phyloP scores from a whole-genome alignment of 2,113 vertebrate genomes.

The Pterocles orientalis region DNA sequence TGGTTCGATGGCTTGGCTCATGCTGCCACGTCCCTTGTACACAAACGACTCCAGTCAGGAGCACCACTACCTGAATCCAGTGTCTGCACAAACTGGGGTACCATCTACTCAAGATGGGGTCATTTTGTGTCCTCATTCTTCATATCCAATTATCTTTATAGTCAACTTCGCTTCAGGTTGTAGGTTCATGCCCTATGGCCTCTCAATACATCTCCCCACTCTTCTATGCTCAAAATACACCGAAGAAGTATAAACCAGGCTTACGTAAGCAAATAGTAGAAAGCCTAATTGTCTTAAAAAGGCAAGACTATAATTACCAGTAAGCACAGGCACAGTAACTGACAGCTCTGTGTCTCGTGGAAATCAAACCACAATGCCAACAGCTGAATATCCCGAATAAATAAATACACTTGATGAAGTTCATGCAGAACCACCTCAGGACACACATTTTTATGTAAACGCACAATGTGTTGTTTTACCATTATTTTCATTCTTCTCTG shows the following conservation, averaged over 20 bases:
- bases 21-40: fast-evolving
- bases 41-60: not conserved
- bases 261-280: not conserved
- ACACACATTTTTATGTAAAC: not conserved
- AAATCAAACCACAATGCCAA: not conserved
- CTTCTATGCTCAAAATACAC: not conserved
- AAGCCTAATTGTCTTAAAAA: not conserved
- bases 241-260: not conserved
- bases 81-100: not conserved
- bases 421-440: not conserved
- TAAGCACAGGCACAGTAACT: not conserved
- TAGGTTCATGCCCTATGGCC: not conserved
- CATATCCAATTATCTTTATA: not conserved
- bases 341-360: not conserved
- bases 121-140: not conserved
- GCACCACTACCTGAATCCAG: fast-evolving
- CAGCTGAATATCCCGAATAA: not conserved
- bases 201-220: not conserved
- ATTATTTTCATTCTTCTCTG: not conserved
- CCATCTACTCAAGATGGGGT: fast-evolving
- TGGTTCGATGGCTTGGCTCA: not conserved
- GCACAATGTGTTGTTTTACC: not conserved
- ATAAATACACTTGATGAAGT: not conserved
- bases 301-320: conserved; percentile 11
- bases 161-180: not conserved